Percentiles rank a stretch among this genome's conserved stretches.
These are phyloP conservation scores for Cryptosula pallasiana DNA, from an alignment of 2,888 invertebrate genomes.

Conservation along the genomic window DNA sequence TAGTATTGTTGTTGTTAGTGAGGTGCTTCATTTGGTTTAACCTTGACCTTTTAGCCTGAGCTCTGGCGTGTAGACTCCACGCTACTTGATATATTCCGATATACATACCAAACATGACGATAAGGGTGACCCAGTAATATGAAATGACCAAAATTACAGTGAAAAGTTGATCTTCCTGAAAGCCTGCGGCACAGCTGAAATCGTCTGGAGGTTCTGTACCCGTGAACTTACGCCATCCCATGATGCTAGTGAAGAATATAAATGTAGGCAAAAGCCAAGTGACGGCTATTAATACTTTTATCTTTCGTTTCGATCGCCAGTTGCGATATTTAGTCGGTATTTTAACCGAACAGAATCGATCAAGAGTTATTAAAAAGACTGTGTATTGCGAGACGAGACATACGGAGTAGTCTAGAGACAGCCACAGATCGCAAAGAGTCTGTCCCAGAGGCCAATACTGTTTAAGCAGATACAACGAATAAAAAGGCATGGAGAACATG, in stretches of 20 bases:
- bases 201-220: slow-evolving; percentile 81
- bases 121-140: slow-evolving; percentile 94
- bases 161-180: slow-evolving; percentile 92
- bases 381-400: slow-evolving; percentile 99
- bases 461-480: slow-evolving; percentile 91
- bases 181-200: slow-evolving; percentile 91
- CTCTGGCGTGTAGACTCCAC: slow-evolving; percentile 92
- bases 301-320: slow-evolving; percentile 90
- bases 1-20: neutral
- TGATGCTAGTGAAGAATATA: slow-evolving; percentile 94
- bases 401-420: slow-evolving; percentile 97
- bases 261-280: slow-evolving; percentile 96
- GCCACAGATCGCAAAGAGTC: slow-evolving; percentile 92
- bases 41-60: slow-evolving; percentile 88
- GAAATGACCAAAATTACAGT: slow-evolving; percentile 93
- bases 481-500: slow-evolving; percentile 96
- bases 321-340: slow-evolving; percentile 93
- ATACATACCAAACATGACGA: slow-evolving; percentile 90
- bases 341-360: slow-evolving; percentile 96
- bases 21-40: neutral
- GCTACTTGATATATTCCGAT: slow-evolving; percentile 96
- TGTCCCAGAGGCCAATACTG: slow-evolving; percentile 91
- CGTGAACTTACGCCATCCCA: slow-evolving; percentile 97
- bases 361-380: slow-evolving; percentile 96
- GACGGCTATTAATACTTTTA: slow-evolving; percentile 89